Conservation (phyloP, 2,797 vertebrate species). For the Leucoraja ocellata region DNA sequence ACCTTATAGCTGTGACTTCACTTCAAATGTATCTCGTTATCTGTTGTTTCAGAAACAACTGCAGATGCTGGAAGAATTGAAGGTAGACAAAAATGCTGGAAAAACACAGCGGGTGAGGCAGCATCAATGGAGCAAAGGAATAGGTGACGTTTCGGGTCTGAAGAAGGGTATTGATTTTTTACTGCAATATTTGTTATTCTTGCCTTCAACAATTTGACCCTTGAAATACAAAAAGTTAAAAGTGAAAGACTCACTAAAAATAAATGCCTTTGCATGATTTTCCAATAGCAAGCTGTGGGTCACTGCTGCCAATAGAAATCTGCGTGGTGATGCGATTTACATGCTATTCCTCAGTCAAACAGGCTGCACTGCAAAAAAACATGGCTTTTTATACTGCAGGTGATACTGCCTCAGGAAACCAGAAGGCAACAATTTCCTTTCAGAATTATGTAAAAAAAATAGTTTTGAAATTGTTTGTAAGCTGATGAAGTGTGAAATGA, state of each 20-base stretch:
- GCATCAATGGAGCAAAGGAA: no score
- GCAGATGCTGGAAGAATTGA: no score
- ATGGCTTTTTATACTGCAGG: not conserved
- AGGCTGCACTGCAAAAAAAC: not conserved
- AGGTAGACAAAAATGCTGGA: no score
- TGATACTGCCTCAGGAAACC: not conserved
- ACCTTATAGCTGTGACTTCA: no score
- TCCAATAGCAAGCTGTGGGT: not conserved
- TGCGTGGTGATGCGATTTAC: not conserved
- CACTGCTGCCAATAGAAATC: not conserved
- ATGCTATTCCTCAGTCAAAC: not conserved
- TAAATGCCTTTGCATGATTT: not conserved
- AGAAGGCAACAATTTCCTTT: not conserved
- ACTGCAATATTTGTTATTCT: not conserved
- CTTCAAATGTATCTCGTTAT: no score
- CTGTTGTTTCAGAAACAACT: no score
- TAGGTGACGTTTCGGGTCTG: no score
- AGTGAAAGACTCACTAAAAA: not conserved
- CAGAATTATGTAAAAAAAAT: not conserved
- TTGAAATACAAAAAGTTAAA: not conserved
- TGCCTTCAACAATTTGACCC: not conserved
- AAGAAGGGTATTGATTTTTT: not conserved
- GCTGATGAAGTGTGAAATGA: conserved; percentile 15
- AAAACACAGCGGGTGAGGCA: no score
- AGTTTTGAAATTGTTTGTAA: not conserved